Evolutionary conservation across 2,113 vertebrate species (phyloP).

Genomic region (Tragulus kanchil): DNA sequence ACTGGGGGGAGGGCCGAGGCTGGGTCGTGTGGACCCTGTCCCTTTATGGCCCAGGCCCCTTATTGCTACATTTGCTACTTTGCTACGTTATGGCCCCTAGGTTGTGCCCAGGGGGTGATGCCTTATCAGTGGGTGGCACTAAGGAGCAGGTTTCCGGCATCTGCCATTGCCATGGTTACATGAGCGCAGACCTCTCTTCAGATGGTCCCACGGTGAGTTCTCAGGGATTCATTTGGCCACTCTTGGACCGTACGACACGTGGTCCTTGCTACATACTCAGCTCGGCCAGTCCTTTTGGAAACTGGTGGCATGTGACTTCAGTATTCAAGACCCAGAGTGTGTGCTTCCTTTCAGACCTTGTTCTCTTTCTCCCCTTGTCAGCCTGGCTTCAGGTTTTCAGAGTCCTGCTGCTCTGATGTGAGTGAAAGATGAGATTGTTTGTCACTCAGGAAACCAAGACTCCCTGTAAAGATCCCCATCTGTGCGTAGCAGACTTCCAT

Average conservation of each 20-base stretch:
- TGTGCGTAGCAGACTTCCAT: neutral
- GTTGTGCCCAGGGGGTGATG: slow-evolving; percentile 51
- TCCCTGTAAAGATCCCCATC: neutral
- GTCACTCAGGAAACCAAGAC: slow-evolving; percentile 62
- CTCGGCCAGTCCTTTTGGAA: slow-evolving; percentile 58
- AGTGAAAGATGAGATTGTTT: slow-evolving; percentile 50
- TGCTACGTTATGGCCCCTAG: slow-evolving; percentile 77
- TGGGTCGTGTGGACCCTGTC: neutral
- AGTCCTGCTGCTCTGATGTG: slow-evolving; percentile 38
- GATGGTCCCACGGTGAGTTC: slow-evolving; percentile 51
- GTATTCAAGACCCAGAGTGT: too few relatives aligned
- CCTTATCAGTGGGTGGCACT: slow-evolving; percentile 73
- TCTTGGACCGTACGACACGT: neutral
- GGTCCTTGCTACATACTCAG: slow-evolving; percentile 6
- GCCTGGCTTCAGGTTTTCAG: slow-evolving; percentile 17
- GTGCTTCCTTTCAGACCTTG: neutral
- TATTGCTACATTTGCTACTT: slow-evolving; percentile 87
- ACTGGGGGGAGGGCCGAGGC: slow-evolving; percentile 42
- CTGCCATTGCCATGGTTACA: slow-evolving; percentile 75
- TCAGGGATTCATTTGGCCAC: slow-evolving; percentile 65
- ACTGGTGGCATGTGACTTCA: neutral
- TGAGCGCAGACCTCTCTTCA: slow-evolving; percentile 50
- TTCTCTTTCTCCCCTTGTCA: slow-evolving; percentile 29
- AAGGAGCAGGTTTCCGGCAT: slow-evolving; percentile 73
- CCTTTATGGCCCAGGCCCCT: slow-evolving; percentile 67